Evolutionary conservation across 1,140 invertebrate species (phyloP), one percentile per base, ranked within the genome.

Genomic region (Musca vetustissima): DNA sequence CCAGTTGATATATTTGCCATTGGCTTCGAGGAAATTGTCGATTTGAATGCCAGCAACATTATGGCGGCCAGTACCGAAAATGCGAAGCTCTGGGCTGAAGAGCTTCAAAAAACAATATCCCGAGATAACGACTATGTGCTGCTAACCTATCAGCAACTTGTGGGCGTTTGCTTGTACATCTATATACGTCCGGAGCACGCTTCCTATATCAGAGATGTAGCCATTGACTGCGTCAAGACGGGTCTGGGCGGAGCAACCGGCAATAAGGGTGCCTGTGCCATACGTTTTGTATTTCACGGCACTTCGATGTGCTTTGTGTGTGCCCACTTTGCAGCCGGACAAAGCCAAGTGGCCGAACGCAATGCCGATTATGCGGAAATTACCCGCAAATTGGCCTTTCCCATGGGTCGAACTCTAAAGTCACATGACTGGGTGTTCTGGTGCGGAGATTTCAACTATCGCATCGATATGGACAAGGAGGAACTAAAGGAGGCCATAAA

Each of bases 391-490:
- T 88, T 99, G 72, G 87, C 89, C 11, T 99, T 99, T 83, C 95
- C 96, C 11, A 95, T 96, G 93, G 94, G 94, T 24, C 86, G 95
- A 69, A 94, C 92, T 0, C 83, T 99, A 1, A 92, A 94, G 83
- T 93, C 93, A 14, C 98, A 99, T 82, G 98, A 99, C 85, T 98
- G 97, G 83, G 90, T 99, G 0, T 99, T 99, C 83, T 99, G 98
- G 97, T 97, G 96, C 83, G 98, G 98, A 0, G 98, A 99, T 86
- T 99, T 99, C 83, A 99, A 99, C 83, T 99, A 99, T 80, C 88
- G 98, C 67, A 92, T 99, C 70, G 97, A 98, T 81, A 89, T 99
- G 87, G 90, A 93, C 66, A 96, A 96, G 79, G 96, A 98, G 14
- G 94, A 98, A 79, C 91, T 98, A 69, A 95, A 97, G 80, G 90